These are phyloP conservation scores for Oncorhynchus mykiss DNA, from an alignment of 2,113 vertebrate species.

Conservation along the genomic window DNA sequence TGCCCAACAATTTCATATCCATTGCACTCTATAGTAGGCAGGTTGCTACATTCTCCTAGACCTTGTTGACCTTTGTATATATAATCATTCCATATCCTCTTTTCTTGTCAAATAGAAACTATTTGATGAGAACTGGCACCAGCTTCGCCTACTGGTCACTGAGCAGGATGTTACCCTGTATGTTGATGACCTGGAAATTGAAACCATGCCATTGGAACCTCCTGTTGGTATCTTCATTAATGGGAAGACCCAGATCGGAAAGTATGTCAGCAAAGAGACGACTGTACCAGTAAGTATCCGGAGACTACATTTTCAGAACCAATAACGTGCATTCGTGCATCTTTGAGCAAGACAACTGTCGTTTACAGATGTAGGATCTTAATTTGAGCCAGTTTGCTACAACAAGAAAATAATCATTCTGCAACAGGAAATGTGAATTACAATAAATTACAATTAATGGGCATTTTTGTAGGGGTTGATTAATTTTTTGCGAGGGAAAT, in stretches of 20 bases:
- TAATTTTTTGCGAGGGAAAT: too few species aligned
- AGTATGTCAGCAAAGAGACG: slow-evolving; percentile 91
- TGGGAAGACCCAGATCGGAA: slow-evolving; percentile 94
- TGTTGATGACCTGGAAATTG: slow-evolving; percentile 87
- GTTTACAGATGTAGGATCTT: too few species aligned
- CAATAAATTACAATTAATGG: too few species aligned
- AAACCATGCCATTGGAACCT: slow-evolving; percentile 81
- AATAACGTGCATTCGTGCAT: too few species aligned
- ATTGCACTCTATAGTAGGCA: neutral
- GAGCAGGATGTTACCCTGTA: slow-evolving; percentile 89
- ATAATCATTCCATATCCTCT: neutral
- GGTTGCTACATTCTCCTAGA: neutral
- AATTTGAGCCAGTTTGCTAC: too few species aligned
- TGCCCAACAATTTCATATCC: neutral
- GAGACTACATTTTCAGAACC: neutral
- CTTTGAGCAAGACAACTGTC: slow-evolving; percentile 5
- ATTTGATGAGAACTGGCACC: slow-evolving; percentile 96
- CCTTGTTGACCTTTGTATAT: too few species aligned
- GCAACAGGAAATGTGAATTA: too few species aligned
- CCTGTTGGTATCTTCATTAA: slow-evolving; percentile 93
- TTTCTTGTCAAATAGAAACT: slow-evolving; percentile 65
- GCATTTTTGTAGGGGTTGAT: too few species aligned
- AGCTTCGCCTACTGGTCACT: slow-evolving; percentile 90
- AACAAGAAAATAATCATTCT: too few species aligned
- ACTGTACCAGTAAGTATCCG: slow-evolving; percentile 85